Percentiles rank a stretch among this genome's conserved stretches.
Conservation (phyloP, 2,888 invertebrate genomes). For the Plemyria rubiginata region DNA sequence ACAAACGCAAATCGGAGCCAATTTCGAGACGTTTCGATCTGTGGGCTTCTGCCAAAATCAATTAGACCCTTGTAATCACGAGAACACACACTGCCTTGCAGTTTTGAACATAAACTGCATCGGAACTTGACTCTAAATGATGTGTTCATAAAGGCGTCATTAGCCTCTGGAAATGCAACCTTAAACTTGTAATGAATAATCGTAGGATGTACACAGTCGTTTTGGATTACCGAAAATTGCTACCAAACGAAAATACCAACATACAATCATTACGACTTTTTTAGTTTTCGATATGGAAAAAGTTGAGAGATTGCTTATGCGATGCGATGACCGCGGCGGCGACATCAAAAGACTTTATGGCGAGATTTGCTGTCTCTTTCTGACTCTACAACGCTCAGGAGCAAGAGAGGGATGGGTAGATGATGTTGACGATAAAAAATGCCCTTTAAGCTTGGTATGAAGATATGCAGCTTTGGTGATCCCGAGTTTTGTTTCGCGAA, state of each 20-base stretch:
- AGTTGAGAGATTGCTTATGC: slow-evolving; percentile 65
- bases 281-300: slow-evolving; percentile 78
- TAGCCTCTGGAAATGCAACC: slow-evolving; percentile 5
- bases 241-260: slow-evolving; percentile 69
- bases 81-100: slow-evolving; percentile 23
- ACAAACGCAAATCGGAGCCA: slow-evolving; percentile 56
- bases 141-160: slow-evolving; percentile 21
- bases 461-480: slow-evolving; percentile 55
- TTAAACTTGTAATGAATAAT: slow-evolving; percentile 54
- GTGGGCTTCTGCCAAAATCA: slow-evolving; percentile 74
- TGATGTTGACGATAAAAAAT: slow-evolving; percentile 66
- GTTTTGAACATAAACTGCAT: background rate
- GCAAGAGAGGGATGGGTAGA: slow-evolving; percentile 49
- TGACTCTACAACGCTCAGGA: slow-evolving; percentile 30
- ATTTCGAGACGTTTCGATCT: slow-evolving; percentile 66
- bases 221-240: slow-evolving; percentile 76
- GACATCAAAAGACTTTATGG: slow-evolving; percentile 74
- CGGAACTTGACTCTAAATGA: slow-evolving; percentile 26
- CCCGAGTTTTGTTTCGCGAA: slow-evolving; percentile 47
- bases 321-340: slow-evolving; percentile 76
- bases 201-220: slow-evolving; percentile 66
- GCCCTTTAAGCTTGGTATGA: slow-evolving; percentile 65
- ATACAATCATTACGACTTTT: slow-evolving; percentile 58
- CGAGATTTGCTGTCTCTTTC: slow-evolving; percentile 60
- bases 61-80: slow-evolving; percentile 72